A percentile compares a stretch with the other conserved stretches of the same genome.
These are phyloP conservation scores for Darevskia mixta DNA, from an alignment of 2,797 vertebrate species.

Conservation along the genomic window DNA sequence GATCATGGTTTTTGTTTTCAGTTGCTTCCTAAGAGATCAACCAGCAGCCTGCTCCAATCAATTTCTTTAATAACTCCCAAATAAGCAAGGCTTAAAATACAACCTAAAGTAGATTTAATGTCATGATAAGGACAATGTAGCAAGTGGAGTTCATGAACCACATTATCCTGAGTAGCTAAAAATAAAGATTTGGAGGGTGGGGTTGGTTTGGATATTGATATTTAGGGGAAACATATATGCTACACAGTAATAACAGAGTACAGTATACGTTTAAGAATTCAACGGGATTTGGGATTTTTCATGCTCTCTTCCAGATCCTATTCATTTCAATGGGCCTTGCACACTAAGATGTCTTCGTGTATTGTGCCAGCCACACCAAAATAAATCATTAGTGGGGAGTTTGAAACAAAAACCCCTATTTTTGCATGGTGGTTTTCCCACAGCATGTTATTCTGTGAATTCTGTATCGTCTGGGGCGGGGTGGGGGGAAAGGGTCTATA, in stretches of 20 bases:
- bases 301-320: neutral
- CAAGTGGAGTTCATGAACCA: slow-evolving; percentile 36
- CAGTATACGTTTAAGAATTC: slow-evolving; percentile 57
- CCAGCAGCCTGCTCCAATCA: slow-evolving; percentile 52
- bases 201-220: slow-evolving; percentile 59
- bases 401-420: slow-evolving; percentile 74
- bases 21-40: slow-evolving; percentile 56
- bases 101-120: slow-evolving; percentile 9
- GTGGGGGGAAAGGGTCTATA: slow-evolving; percentile 48
- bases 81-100: slow-evolving; percentile 10
- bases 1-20: slow-evolving; percentile 74
- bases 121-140: slow-evolving; percentile 40
- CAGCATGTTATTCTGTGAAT: slow-evolving; percentile 69
- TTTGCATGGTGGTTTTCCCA: slow-evolving; percentile 74
- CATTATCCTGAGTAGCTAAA: slow-evolving; percentile 55
- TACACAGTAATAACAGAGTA: slow-evolving; percentile 31
- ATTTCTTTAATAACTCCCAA: slow-evolving; percentile 3
- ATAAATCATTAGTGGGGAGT: slow-evolving; percentile 62
- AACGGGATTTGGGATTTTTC: slow-evolving; percentile 52
- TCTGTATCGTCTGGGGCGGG: slow-evolving; percentile 58
- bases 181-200: slow-evolving; percentile 50
- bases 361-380: slow-evolving; percentile 47
- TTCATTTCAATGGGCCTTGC: neutral
- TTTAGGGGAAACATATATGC: slow-evolving; percentile 35
- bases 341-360: neutral